Conservation (phyloP, 2,113 vertebrate genomes). For the Rhinopithecus roxellana region DNA sequence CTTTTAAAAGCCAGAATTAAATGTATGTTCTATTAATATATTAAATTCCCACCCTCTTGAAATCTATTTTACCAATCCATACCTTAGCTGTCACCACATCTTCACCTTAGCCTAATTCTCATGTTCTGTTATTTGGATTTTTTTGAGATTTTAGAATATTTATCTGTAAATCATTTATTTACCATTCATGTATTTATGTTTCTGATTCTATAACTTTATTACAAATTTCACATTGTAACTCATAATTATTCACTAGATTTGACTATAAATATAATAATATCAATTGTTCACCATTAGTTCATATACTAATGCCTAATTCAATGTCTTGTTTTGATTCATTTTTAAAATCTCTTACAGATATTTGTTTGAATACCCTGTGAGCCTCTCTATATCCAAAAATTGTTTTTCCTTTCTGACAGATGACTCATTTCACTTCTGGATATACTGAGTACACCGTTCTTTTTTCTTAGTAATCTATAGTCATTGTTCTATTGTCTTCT, state of each 20-base stretch:
- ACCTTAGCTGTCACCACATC: no score
- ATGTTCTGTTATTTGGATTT: not conserved
- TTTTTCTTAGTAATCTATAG: not conserved
- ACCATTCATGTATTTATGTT: not conserved
- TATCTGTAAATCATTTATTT: not conserved
- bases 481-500: not conserved
- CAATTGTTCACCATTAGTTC: not conserved
- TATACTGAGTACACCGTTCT: not conserved
- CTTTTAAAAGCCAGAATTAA: not conserved
- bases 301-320: not conserved
- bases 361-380: not conserved
- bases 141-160: not conserved
- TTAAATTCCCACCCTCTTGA: not conserved
- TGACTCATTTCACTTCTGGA: not conserved
- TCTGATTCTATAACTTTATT: not conserved
- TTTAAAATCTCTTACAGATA: not conserved
- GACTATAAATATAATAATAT: not conserved
- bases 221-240: no score
- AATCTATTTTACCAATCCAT: not conserved
- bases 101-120: not conserved
- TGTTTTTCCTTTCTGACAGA: not conserved
- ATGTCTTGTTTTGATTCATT: not conserved
- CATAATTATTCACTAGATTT: not conserved
- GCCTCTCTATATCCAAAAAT: not conserved
- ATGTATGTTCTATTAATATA: not conserved